Conservation (phyloP, 2,888 invertebrate genomes). For the Drosophila antonietae region DNA sequence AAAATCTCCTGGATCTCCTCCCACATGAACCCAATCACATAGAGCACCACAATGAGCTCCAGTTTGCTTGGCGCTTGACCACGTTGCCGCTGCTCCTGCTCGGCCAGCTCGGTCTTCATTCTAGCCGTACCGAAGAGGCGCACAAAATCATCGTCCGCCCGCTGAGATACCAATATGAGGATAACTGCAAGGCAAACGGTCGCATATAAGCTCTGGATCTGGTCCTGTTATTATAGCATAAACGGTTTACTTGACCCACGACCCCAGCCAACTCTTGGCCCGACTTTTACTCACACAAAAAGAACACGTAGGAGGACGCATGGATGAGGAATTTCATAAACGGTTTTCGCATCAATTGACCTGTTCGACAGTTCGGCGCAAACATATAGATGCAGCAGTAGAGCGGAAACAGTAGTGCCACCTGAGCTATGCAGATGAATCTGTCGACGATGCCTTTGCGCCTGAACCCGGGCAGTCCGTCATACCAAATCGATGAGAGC, state of each 20-base stretch:
- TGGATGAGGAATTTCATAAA: conserved; percentile 99
- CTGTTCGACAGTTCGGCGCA: conserved; percentile 92
- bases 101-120: conserved; percentile 87
- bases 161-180: conserved; percentile 95
- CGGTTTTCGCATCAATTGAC: conserved; percentile 94
- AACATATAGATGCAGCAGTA: conserved; percentile 94
- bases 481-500: conserved; percentile 96
- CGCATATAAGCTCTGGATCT: neutral
- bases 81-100: conserved; percentile 89
- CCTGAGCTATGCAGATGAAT: conserved; percentile 89
- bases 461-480: conserved; percentile 96
- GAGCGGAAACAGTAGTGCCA: conserved; percentile 94
- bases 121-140: conserved; percentile 90
- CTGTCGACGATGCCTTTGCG: conserved; percentile 91
- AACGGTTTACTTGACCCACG: conserved; percentile 19
- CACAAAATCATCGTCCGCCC: conserved; percentile 92
- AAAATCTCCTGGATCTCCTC: conserved; percentile 96
- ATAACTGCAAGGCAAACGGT: conserved; percentile 87
- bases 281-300: conserved; percentile 90
- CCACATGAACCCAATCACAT: conserved; percentile 95
- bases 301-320: conserved; percentile 96
- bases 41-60: conserved; percentile 93
- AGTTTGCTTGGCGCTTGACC: conserved; percentile 94
- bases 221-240: conserved; percentile 17
- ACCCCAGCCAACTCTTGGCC: neutral